phyloP scores from a whole-genome alignment of 2,113 vertebrate genomes.

The Burhinus oedicnemus region DNA sequence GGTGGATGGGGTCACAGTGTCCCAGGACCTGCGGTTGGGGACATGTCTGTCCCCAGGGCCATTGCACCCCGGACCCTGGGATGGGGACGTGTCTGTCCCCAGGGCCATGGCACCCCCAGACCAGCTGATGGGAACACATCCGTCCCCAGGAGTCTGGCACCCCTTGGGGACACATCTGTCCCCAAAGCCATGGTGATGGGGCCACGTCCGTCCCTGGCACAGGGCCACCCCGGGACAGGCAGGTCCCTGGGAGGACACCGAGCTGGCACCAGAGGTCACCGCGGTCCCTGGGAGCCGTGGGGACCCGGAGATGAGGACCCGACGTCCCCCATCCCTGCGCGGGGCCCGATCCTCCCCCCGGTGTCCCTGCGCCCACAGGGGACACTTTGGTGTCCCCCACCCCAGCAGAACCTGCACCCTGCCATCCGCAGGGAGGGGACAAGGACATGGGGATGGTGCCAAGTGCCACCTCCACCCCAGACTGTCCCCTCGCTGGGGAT shows the following conservation, averaged over 20 bases:
- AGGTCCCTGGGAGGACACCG: background rate
- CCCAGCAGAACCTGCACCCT: background rate
- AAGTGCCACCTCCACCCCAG: background rate
- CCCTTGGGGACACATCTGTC: background rate
- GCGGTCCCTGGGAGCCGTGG: background rate
- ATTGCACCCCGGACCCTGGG: no score
- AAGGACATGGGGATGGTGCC: accelerated
- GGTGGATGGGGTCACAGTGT: background rate
- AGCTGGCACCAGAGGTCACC: background rate
- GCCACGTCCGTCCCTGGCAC: background rate
- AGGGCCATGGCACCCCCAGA: background rate
- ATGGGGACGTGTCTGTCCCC: no score
- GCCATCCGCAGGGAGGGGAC: background rate
- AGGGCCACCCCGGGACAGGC: background rate
- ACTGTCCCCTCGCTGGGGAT: background rate
- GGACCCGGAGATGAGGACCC: background rate
- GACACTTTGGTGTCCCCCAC: no score
- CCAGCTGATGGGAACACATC: background rate
- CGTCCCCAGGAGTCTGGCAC: background rate
- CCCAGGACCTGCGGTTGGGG: accelerated
- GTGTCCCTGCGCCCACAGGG: no score
- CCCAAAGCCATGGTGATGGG: background rate
- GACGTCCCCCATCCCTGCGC: accelerated
- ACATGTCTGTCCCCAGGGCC: no score
- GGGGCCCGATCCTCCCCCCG: background rate